Evolutionary conservation across 2,113 vertebrate genomes (phyloP).

Genomic region (Entelurus aequoreus): DNA sequence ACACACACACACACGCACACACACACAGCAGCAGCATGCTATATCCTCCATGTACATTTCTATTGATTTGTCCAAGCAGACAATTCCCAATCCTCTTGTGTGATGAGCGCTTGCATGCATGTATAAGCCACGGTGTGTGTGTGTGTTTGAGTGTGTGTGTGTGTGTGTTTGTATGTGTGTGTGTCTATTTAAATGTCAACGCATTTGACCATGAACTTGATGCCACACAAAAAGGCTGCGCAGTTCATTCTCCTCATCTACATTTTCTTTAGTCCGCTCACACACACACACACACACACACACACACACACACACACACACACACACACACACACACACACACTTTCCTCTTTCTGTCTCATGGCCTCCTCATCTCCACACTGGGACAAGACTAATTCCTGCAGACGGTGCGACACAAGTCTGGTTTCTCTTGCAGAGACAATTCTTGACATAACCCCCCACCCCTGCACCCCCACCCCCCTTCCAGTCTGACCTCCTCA

Average conservation of each 20-base stretch:
- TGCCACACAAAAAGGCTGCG: constrained; percentile 35
- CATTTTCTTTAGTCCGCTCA: not conserved
- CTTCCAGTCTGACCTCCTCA: not conserved
- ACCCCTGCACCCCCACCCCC: not conserved
- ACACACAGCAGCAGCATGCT: not conserved
- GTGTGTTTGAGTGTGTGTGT: constrained; percentile 1
- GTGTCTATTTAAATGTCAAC: not conserved
- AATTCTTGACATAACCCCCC: constrained; percentile 40
- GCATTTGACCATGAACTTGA: constrained; percentile 21
- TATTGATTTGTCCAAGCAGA: constrained; percentile 62
- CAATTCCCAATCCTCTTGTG: constrained; percentile 40
- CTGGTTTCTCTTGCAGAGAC: constrained; percentile 35
- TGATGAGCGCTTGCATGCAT: constrained; percentile 5
- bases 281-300: constrained; percentile 3
- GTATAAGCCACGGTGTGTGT: not conserved
- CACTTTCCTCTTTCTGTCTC: constrained; percentile 11
- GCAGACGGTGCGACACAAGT: constrained; percentile 41
- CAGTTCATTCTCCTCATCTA: constrained; percentile 18
- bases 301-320: not conserved
- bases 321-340: constrained; percentile 3
- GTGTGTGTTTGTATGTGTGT: constrained; percentile 7
- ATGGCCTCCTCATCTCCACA: constrained; percentile 26
- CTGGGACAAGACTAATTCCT: constrained; percentile 52
- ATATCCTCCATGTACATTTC: constrained; percentile 41
- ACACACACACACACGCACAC: constrained; percentile 5